Evolutionary conservation across 2,797 vertebrate species (phyloP).

Genomic region (Momotus momota): DNA sequence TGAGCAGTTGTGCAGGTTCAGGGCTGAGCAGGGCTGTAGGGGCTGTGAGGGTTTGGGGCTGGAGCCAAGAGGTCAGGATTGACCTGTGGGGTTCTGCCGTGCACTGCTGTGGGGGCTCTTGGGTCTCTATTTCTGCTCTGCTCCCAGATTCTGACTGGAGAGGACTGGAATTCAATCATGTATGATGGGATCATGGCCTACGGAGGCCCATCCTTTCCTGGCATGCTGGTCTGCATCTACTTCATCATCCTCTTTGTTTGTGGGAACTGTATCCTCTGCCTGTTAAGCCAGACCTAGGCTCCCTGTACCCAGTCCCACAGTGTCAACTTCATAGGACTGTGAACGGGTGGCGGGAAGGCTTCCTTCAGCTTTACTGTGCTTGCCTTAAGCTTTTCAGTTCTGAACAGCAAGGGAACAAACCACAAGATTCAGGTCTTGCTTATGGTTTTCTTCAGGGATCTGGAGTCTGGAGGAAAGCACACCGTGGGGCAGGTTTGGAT

Average conservation of each 20-base stretch:
- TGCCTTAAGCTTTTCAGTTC: neutral
- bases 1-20: neutral
- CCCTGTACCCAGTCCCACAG: neutral
- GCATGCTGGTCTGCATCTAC: slow-evolving; percentile 94
- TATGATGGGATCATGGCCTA: slow-evolving; percentile 95
- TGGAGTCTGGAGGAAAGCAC: neutral
- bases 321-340: neutral
- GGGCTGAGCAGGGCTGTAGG: neutral
- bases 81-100: neutral
- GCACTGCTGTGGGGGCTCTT: neutral
- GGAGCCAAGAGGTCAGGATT: neutral
- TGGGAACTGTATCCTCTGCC: slow-evolving; percentile 95
- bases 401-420: neutral
- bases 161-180: slow-evolving; percentile 96
- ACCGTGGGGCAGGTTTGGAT: neutral
- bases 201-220: slow-evolving; percentile 90
- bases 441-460: neutral
- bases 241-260: slow-evolving; percentile 94
- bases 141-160: slow-evolving; percentile 91
- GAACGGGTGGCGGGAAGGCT: neutral
- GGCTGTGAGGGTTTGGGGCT: neutral
- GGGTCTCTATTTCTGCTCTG: neutral
- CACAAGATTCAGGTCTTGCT: neutral
- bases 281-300: neutral
- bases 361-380: neutral